Evolutionary conservation across 2,888 invertebrate genomes (phyloP).

Genomic region (Dicranocentrus wangi): DNA sequence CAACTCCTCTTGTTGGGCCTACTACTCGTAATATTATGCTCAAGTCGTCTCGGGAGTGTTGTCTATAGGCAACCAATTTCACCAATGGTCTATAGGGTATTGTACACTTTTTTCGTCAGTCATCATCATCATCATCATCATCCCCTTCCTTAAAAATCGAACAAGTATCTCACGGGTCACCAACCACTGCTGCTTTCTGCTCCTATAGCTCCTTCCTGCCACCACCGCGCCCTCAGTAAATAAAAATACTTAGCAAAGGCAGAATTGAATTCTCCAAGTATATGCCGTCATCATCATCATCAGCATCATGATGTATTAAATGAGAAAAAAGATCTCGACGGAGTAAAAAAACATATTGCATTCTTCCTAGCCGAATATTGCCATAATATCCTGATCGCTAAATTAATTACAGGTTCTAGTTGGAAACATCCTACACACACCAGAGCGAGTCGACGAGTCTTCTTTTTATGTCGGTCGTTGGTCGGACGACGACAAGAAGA

Average conservation of each 20-base stretch:
- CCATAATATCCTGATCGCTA: slow-evolving; percentile 8
- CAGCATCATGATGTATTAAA: slow-evolving; percentile 1
- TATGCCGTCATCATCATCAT: not conserved
- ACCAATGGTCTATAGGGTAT: no score
- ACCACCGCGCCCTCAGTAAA: slow-evolving; percentile 43
- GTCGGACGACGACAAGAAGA: not conserved
- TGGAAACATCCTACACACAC: slow-evolving; percentile 23
- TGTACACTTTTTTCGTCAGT: no score
- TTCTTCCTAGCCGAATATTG: not conserved
- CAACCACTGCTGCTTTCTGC: no score
- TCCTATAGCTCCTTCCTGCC: not conserved
- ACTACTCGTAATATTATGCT: no score
- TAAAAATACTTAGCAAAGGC: slow-evolving; percentile 29
- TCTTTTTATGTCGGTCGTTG: not conserved
- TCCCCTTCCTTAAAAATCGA: no score
- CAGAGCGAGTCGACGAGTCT: no score
- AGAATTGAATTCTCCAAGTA: not conserved
- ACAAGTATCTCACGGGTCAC: no score
- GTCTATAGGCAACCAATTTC: no score
- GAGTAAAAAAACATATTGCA: not conserved
- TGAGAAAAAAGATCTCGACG: not conserved
- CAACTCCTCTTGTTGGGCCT: no score
- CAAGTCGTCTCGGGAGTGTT: no score
- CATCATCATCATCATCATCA: no score
- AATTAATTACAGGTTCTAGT: slow-evolving; percentile 48